Evolutionary conservation across 2,888 invertebrate species (phyloP).

Genomic region (Neuroscelio doddi): DNA sequence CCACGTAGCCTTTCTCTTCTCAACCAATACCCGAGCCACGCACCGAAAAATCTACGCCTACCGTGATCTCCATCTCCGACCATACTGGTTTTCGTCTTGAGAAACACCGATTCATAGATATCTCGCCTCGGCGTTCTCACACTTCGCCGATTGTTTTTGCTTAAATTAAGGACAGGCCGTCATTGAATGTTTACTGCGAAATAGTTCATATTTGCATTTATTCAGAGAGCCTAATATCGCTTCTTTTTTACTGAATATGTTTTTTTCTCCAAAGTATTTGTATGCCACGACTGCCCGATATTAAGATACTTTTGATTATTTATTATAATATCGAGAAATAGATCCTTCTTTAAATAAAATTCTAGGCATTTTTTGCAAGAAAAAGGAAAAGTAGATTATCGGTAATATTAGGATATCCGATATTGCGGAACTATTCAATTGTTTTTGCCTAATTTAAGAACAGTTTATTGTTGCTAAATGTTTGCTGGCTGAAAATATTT

Average conservation of each 20-base stretch:
- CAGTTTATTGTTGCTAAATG: too few relatives aligned
- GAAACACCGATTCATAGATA: slow-evolving; percentile 42
- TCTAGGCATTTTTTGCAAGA: too few relatives aligned
- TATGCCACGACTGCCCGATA: too few relatives aligned
- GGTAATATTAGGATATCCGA: too few relatives aligned
- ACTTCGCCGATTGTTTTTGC: slow-evolving; percentile 47
- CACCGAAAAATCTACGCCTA: slow-evolving; percentile 66
- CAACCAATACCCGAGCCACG: slow-evolving; percentile 63
- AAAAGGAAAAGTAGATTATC: too few relatives aligned
- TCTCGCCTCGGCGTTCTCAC: slow-evolving; percentile 39
- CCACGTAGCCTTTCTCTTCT: slow-evolving; percentile 65
- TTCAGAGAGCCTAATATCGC: slow-evolving; percentile 1
- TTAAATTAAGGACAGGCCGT: slow-evolving; percentile 45
- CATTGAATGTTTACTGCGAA: slow-evolving; percentile 40
- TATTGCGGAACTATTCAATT: too few relatives aligned
- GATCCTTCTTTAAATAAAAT: too few relatives aligned
- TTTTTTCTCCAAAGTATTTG: slow-evolving; percentile 7
- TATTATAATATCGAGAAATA: too few relatives aligned
- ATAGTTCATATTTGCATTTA: too few relatives aligned
- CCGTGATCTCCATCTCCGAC: slow-evolving; percentile 49
- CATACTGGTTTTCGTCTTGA: slow-evolving; percentile 41
- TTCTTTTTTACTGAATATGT: background rate
- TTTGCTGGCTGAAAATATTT: too few relatives aligned
- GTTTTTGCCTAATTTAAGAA: too few relatives aligned
- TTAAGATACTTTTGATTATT: too few relatives aligned